A percentile compares a stretch with the other conserved stretches of the same genome.
Conservation (phyloP, 2,113 vertebrate species). For the Chaetops frenatus region DNA sequence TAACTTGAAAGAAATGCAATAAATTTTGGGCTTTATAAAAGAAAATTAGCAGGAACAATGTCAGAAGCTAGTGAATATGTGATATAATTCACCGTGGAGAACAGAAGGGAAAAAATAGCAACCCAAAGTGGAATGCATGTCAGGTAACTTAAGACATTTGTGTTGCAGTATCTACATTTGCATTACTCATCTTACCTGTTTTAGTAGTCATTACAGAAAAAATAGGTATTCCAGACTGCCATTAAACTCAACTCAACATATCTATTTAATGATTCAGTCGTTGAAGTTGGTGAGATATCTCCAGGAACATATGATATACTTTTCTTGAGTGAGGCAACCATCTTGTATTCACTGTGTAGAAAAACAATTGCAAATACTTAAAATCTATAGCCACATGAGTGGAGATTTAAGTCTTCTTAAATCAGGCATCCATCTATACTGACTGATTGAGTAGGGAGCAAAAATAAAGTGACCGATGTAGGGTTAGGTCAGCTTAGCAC, state of each 20-base stretch:
- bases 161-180: not conserved
- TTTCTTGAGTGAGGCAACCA: not conserved
- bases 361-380: not conserved
- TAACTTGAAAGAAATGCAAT: slow-evolving; percentile 16
- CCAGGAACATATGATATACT: not conserved
- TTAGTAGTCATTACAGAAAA: not conserved
- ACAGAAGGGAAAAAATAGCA: not conserved
- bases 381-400: not conserved
- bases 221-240: not conserved
- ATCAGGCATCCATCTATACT: not conserved
- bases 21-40: slow-evolving; percentile 34
- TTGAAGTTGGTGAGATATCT: not conserved
- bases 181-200: not conserved
- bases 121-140: fast-evolving
- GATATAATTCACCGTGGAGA: not conserved
- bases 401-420: not conserved
- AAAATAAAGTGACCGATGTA: not conserved
- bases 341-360: not conserved
- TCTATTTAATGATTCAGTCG: not conserved
- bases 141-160: not conserved
- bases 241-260: not conserved
- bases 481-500: not conserved
- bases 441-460: not conserved
- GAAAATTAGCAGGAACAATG: not conserved
- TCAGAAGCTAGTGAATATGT: not conserved